Percentiles rank a stretch among this genome's conserved stretches.
Evolutionary conservation across 2,888 invertebrate genomes (phyloP).

Genomic region (Papilio demoleus): DNA sequence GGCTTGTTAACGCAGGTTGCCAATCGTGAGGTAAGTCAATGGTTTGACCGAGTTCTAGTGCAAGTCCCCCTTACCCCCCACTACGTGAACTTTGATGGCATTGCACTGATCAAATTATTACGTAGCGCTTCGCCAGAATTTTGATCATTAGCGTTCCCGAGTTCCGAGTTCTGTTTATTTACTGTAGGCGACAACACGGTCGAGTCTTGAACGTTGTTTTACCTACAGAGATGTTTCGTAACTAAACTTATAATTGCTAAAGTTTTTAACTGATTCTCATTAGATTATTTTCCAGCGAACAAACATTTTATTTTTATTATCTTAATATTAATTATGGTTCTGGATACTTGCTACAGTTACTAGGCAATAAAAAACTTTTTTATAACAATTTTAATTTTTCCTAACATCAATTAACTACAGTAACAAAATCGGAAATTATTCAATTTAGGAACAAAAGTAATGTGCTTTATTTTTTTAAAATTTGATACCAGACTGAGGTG

Average conservation of each 20-base stretch:
- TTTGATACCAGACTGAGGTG: neutral
- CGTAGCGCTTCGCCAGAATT: slow-evolving; percentile 57
- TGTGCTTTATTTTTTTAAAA: neutral
- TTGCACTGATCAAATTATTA: slow-evolving; percentile 68
- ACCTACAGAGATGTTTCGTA: slow-evolving; percentile 38
- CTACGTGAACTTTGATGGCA: slow-evolving; percentile 58
- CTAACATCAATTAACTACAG: neutral
- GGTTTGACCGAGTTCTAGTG: slow-evolving; percentile 52
- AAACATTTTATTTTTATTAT: slow-evolving; percentile 11
- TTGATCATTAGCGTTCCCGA: slow-evolving; percentile 59
- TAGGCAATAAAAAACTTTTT: neutral
- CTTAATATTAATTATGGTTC: slow-evolving; percentile 4
- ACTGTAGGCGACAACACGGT: slow-evolving; percentile 44
- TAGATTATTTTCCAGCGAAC: slow-evolving; percentile 22
- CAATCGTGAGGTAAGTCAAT: slow-evolving; percentile 51
- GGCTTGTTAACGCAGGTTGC: slow-evolving; percentile 46
- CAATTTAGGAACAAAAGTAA: neutral
- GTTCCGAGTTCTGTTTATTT: slow-evolving; percentile 48
- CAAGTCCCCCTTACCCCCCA: slow-evolving; percentile 22
- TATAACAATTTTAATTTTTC: neutral
- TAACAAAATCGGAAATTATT: neutral
- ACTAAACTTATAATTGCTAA: slow-evolving; percentile 41
- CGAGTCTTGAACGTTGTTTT: slow-evolving; percentile 41
- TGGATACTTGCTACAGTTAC: neutral
- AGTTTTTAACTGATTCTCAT: slow-evolving; percentile 39